phyloP scores from a whole-genome alignment of 2,888 invertebrate genomes.

The Patella depressa region DNA sequence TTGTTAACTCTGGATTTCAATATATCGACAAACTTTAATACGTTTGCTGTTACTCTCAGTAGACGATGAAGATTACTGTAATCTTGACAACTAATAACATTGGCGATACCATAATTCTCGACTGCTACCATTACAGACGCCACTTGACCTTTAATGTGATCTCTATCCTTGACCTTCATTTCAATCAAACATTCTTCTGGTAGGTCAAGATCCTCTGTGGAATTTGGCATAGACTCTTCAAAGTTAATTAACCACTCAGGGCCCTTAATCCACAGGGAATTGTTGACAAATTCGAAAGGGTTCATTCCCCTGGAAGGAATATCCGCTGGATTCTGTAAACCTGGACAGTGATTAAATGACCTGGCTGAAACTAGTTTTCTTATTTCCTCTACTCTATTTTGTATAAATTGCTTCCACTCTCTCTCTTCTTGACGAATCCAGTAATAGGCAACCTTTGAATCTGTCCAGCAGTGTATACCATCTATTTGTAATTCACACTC shows the following conservation, averaged over 20 bases:
- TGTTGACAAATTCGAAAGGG: conserved; percentile 2
- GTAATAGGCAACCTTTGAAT: too few relatives aligned
- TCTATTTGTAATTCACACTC: too few relatives aligned
- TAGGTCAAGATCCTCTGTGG: not conserved
- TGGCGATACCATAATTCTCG: not conserved
- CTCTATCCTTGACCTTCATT: conserved; percentile 4
- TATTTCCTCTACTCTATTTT: too few relatives aligned
- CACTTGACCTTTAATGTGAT: not conserved
- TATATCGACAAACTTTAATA: not conserved
- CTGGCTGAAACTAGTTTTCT: too few relatives aligned
- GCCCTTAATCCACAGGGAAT: not conserved
- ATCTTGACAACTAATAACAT: not conserved
- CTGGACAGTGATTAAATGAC: too few relatives aligned
- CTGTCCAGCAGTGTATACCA: too few relatives aligned
- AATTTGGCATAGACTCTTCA: not conserved
- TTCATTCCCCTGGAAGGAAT: not conserved
- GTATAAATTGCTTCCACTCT: too few relatives aligned
- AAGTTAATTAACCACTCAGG: not conserved
- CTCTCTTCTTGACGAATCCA: too few relatives aligned
- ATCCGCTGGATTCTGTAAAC: not conserved
- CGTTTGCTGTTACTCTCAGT: not conserved
- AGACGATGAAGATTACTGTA: conserved; percentile 2
- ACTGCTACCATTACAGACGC: not conserved
- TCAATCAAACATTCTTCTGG: not conserved
- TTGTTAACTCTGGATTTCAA: not conserved